Percentiles rank a stretch among this genome's conserved stretches.
phyloP scores from a whole-genome alignment of 2,113 vertebrate species.

The Diphyllodes magnificus region DNA sequence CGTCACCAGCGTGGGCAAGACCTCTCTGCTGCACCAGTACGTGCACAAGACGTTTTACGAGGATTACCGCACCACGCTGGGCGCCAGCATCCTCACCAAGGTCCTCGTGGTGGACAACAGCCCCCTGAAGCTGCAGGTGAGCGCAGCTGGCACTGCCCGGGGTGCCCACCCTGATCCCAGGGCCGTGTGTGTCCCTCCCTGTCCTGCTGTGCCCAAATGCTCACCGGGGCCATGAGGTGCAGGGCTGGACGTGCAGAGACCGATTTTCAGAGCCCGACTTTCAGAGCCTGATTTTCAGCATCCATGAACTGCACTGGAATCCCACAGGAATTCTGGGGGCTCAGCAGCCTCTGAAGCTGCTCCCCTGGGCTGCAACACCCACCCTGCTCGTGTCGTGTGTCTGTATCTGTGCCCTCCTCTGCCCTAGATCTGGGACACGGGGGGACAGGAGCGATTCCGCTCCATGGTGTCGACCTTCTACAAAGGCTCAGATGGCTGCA shows the following conservation, averaged over 20 bases:
- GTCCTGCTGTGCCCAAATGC: neutral
- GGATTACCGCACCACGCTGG: slow-evolving; percentile 79
- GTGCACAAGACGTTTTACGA: slow-evolving; percentile 76
- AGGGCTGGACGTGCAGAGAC: neutral
- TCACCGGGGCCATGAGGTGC: accelerated
- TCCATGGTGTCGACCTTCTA: slow-evolving; percentile 81
- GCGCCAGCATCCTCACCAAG: slow-evolving; percentile 79
- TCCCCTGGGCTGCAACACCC: neutral
- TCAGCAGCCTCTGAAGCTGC: neutral
- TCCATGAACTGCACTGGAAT: accelerated
- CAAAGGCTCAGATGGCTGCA: slow-evolving; percentile 77
- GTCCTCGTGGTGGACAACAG: slow-evolving; percentile 62
- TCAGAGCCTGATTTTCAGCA: neutral
- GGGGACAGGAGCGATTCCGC: slow-evolving; percentile 80
- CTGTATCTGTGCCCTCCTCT: neutral
- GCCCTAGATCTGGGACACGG: slow-evolving; percentile 80
- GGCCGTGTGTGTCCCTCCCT: accelerated
- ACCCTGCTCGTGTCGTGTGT: accelerated
- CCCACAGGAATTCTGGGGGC: neutral
- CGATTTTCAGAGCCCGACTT: neutral
- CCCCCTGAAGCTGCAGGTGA: slow-evolving; percentile 77
- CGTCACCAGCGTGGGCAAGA: slow-evolving; percentile 75
- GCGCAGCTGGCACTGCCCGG: accelerated
- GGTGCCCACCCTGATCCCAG: accelerated
- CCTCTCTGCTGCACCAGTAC: slow-evolving; percentile 79